Percentiles rank a stretch among this genome's conserved stretches.
Evolutionary conservation across 2,888 invertebrate genomes (phyloP).

Genomic region (Prosapia bicincta): DNA sequence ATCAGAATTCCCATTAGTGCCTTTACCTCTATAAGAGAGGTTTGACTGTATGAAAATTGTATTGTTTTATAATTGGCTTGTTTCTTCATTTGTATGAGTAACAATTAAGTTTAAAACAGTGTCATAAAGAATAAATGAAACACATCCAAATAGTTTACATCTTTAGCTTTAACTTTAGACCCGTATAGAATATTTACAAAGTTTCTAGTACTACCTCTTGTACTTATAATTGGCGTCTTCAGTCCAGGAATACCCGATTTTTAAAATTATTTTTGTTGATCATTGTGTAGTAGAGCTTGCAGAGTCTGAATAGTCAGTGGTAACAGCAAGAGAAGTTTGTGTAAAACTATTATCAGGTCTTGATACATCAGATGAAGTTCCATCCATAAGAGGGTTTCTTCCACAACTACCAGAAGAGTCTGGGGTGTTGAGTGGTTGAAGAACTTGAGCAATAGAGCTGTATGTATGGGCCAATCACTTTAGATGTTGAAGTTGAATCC

Average conservation of each 20-base stretch:
- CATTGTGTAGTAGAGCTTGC: background rate
- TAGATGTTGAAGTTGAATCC: background rate
- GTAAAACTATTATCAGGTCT: background rate
- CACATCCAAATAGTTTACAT: background rate
- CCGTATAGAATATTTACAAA: background rate
- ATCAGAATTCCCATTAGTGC: constrained; percentile 4
- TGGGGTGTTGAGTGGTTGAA: background rate
- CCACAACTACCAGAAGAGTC: background rate
- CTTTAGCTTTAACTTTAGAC: constrained; percentile 8
- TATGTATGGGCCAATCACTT: too few species aligned
- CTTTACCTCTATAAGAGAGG: constrained; percentile 3
- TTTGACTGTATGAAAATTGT: background rate
- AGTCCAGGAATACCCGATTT: constrained; percentile 10
- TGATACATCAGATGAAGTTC: background rate
- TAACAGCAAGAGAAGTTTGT: background rate
- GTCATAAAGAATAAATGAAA: background rate
- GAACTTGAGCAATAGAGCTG: background rate
- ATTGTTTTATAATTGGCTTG: constrained; percentile 5
- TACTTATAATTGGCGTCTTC: constrained; percentile 7
- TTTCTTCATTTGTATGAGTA: constrained; percentile 11
- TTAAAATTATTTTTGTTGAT: background rate
- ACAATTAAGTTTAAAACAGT: background rate
- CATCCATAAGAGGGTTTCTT: too few species aligned
- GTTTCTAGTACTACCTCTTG: background rate
- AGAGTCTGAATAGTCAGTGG: background rate